A percentile compares a stretch with the other conserved stretches of the same genome.
phyloP scores from a whole-genome alignment of 2,888 invertebrate species.

The Sphinx pinastri region DNA sequence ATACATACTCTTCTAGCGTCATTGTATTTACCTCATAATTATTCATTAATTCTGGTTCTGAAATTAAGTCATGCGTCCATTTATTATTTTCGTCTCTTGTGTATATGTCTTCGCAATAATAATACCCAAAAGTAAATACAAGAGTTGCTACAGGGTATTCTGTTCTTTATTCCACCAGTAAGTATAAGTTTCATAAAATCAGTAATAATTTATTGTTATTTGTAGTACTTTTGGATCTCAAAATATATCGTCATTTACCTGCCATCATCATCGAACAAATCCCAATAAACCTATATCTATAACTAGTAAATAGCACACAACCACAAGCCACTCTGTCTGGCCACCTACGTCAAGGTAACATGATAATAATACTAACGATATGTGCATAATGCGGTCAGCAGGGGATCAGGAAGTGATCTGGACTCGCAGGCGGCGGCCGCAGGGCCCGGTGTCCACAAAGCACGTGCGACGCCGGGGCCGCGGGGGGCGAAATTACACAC shows the following conservation, averaged over 20 bases:
- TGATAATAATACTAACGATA: conserved; percentile 60
- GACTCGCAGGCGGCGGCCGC: conserved; percentile 61
- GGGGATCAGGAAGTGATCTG: conserved; percentile 49
- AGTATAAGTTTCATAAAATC: too few species aligned
- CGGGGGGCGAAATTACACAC: conserved; percentile 74
- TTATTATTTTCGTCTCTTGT: background rate
- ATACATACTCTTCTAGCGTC: conserved; percentile 59
- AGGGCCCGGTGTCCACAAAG: conserved; percentile 59
- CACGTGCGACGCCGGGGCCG: conserved; percentile 52
- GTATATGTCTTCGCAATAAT: background rate
- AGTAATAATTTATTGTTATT: too few species aligned
- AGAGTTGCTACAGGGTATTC: background rate
- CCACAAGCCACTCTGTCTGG: background rate
- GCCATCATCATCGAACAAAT: too few species aligned
- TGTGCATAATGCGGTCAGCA: conserved; percentile 55
- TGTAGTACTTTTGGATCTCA: too few species aligned
- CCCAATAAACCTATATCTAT: background rate
- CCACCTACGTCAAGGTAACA: background rate
- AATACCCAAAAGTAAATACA: background rate
- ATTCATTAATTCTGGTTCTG: conserved; percentile 55
- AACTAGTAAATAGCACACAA: background rate
- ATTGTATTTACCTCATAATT: conserved; percentile 49
- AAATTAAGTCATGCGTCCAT: conserved; percentile 41
- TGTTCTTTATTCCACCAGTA: too few species aligned
- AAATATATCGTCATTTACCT: too few species aligned